phyloP scores from a whole-genome alignment of 2,888 invertebrate genomes.

The Eugnorisma glareosa region DNA sequence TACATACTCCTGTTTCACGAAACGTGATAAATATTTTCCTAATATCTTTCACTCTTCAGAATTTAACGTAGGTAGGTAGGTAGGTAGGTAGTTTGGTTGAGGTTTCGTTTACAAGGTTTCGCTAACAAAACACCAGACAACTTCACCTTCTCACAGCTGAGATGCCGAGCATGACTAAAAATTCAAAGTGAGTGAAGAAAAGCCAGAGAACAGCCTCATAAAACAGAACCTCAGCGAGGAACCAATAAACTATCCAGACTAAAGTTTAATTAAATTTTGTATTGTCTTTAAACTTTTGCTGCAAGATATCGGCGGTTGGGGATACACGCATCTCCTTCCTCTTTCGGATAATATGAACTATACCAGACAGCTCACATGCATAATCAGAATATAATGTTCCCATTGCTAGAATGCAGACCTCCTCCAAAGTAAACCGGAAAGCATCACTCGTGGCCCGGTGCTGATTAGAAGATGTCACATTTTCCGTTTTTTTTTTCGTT shows the following conservation, averaged over 20 bases:
- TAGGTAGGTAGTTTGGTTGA: too few species aligned
- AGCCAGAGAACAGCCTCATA: constrained; percentile 75
- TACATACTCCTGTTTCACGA: not conserved
- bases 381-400: too few species aligned
- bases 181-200: constrained; percentile 56
- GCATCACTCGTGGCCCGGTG: too few species aligned
- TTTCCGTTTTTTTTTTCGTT: too few species aligned
- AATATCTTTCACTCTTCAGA: not conserved
- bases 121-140: not conserved
- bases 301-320: constrained; percentile 57
- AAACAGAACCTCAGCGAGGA: constrained; percentile 80
- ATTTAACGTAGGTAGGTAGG: not conserved
- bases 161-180: constrained; percentile 44
- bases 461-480: too few species aligned
- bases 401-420: too few species aligned
- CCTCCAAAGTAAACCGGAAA: too few species aligned
- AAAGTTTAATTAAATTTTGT: constrained; percentile 89
- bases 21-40: not conserved
- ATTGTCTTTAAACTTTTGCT: constrained; percentile 82
- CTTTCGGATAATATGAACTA: not conserved
- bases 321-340: not conserved
- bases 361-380: too few species aligned
- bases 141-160: constrained; percentile 5
- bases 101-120: not conserved
- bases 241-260: constrained; percentile 86